These are phyloP conservation scores for Plectus sambesii DNA, from an alignment of 1,140 invertebrate species.

Conservation along the genomic window DNA sequence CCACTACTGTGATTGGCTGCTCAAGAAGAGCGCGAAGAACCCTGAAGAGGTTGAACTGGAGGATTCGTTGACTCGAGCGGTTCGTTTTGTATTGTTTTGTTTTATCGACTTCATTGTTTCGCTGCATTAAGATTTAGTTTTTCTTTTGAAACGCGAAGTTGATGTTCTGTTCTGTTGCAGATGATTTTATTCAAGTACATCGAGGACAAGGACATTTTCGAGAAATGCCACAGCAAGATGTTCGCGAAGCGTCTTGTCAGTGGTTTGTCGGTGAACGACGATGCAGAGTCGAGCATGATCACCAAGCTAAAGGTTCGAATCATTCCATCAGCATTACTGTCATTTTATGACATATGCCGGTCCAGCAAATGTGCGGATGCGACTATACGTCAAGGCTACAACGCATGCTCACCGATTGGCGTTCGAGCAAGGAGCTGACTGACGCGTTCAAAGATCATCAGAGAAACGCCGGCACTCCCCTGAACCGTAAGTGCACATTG, in stretches of 20 bases:
- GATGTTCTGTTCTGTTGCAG: conserved; percentile 52
- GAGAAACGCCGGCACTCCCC: no score
- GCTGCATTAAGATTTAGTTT: not conserved
- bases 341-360: no score
- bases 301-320: conserved; percentile 97
- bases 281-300: conserved; percentile 98
- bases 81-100: no score
- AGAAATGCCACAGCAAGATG: conserved; percentile 98
- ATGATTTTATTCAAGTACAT: conserved; percentile 99
- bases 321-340: no score
- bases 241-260: conserved; percentile 86
- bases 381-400: conserved; percentile 96
- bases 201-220: conserved; percentile 97
- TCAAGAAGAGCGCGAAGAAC: conserved; percentile 88
- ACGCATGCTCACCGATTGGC: conserved; percentile 90
- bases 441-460: conserved; percentile 32
- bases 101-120: no score
- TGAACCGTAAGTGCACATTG: no score
- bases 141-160: not conserved
- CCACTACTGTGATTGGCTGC: conserved; percentile 85
- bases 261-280: conserved; percentile 92
- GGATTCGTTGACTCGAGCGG: conserved; percentile 91
- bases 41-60: conserved; percentile 95
- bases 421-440: conserved; percentile 75
- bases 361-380: conserved; percentile 71